Evolutionary conservation across 64 coral and sea anemone genomes (phyloP).

Genomic region (Catalaphyllia jardinei): DNA sequence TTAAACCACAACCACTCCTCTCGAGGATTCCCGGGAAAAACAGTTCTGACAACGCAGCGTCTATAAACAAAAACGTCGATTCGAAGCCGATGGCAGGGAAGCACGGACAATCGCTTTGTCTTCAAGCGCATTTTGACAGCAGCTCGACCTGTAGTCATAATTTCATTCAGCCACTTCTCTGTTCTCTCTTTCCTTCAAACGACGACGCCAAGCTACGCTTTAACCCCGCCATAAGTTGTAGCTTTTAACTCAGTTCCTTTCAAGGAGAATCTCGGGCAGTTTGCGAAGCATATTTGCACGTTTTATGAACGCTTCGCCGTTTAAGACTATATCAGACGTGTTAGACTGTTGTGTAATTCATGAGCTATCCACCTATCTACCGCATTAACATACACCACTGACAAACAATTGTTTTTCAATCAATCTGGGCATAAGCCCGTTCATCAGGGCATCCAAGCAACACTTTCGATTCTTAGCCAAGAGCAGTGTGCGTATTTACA

Average conservation of each 20-base stretch:
- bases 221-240: neutral
- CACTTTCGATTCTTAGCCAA: neutral
- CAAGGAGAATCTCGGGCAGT: neutral
- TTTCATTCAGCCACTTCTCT: neutral
- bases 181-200: neutral
- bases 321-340: neutral
- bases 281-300: neutral
- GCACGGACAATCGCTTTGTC: slow-evolving; percentile 1
- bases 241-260: neutral
- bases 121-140: slow-evolving; percentile 10
- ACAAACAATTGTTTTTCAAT: neutral
- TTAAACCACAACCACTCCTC: slow-evolving; percentile 97
- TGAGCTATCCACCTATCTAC: slow-evolving; percentile 14
- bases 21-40: slow-evolving; percentile 79
- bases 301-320: neutral
- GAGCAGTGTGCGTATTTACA: neutral
- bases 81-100: slow-evolving; percentile 4
- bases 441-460: neutral
- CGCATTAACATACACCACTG: neutral
- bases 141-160: neutral
- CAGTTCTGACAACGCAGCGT: slow-evolving; percentile 53
- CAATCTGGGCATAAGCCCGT: neutral
- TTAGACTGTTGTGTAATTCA: slow-evolving; percentile 29
- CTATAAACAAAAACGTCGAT: slow-evolving; percentile 26
- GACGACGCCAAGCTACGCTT: neutral